phyloP scores from a whole-genome alignment of 2,888 invertebrate genomes.

The Eledona agricola region DNA sequence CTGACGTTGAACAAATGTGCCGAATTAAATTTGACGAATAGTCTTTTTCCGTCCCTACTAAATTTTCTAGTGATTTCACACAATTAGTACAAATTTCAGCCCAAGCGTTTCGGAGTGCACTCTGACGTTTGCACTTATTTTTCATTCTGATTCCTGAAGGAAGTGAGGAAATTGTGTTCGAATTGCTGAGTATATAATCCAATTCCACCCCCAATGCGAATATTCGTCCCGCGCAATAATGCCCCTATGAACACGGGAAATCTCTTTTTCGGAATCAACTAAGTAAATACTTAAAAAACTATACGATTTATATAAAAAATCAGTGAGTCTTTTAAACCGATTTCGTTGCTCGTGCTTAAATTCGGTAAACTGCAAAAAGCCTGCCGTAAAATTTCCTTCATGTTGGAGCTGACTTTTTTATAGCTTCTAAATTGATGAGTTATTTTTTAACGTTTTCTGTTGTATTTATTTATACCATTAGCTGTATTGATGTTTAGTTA shows the following conservation, averaged over 20 bases:
- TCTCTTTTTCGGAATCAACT: slow-evolving; percentile 32
- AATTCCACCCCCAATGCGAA: slow-evolving; percentile 46
- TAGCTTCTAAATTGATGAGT: slow-evolving; percentile 22
- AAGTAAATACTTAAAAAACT: too few species aligned
- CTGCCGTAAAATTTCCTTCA: slow-evolving; percentile 26
- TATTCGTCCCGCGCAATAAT: slow-evolving; percentile 43
- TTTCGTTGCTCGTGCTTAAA: slow-evolving; percentile 13
- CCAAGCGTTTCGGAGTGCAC: slow-evolving; percentile 38
- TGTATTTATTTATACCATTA: too few species aligned
- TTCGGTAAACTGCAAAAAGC: slow-evolving; percentile 15
- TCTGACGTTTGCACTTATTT: slow-evolving; percentile 42
- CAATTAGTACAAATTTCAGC: too few species aligned
- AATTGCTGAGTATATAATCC: slow-evolving; percentile 50
- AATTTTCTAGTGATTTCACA: background rate
- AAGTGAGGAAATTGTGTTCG: slow-evolving; percentile 51
- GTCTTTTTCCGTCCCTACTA: background rate
- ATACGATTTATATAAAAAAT: too few species aligned
- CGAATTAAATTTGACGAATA: background rate
- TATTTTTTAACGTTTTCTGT: too few species aligned
- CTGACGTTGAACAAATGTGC: background rate
- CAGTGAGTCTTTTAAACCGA: too few species aligned
- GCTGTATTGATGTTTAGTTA: too few species aligned
- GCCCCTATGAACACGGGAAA: slow-evolving; percentile 40
- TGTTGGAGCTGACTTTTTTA: slow-evolving; percentile 25
- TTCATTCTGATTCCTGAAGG: slow-evolving; percentile 47